A percentile compares a stretch with the other conserved stretches of the same genome.
phyloP scores from a whole-genome alignment of 2,888 invertebrate genomes.

The Pseudococcus jackbeardsleyi region DNA sequence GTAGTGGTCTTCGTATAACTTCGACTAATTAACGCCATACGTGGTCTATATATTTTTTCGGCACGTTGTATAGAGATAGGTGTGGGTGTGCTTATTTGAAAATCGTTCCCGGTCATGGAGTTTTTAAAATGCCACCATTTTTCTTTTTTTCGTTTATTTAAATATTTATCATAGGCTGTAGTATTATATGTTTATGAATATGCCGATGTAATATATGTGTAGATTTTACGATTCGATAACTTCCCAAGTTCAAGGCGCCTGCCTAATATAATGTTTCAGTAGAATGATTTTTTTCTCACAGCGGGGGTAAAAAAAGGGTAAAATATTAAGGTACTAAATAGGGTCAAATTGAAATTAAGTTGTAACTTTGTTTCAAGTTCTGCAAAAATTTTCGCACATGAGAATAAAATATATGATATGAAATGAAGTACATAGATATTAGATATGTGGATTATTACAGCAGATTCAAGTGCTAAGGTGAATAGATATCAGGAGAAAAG shows the following conservation, averaged over 20 bases:
- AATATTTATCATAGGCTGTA: not conserved
- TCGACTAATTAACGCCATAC: constrained; percentile 32
- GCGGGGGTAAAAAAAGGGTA: not conserved
- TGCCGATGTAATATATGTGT: not conserved
- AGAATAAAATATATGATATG: no score
- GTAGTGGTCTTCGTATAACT: not conserved
- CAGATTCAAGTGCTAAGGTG: no score
- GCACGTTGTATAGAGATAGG: not conserved
- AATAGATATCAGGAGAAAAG: no score
- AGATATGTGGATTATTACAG: no score
- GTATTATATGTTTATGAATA: not conserved
- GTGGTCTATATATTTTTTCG: not conserved
- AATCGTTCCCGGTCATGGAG: constrained; percentile 7
- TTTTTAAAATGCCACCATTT: constrained; percentile 32
- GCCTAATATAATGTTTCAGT: not conserved
- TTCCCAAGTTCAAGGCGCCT: not conserved
- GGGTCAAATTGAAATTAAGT: not conserved
- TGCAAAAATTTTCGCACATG: no score
- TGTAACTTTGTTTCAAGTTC: no score
- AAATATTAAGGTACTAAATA: not conserved
- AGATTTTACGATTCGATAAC: not conserved
- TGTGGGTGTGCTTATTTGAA: constrained; percentile 30
- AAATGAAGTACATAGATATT: no score
- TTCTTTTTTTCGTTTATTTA: constrained; percentile 9
- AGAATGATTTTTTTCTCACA: not conserved